Conservation (phyloP, 2,113 vertebrate species). For the Chitala chitala region DNA sequence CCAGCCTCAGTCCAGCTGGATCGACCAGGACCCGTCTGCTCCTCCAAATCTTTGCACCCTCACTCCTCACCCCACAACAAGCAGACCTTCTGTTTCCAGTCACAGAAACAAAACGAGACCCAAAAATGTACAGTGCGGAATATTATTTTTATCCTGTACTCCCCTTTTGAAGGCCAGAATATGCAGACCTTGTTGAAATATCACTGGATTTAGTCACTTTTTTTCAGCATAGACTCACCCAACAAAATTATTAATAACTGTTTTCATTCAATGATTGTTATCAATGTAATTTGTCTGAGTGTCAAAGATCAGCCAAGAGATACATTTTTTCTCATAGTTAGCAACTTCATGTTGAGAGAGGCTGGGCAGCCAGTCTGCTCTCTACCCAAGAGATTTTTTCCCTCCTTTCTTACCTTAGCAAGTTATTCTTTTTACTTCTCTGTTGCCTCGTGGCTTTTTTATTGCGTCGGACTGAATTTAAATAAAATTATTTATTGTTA, state of each 20-base stretch:
- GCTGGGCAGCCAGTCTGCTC: background rate
- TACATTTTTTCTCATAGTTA: too few relatives aligned
- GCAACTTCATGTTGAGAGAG: background rate
- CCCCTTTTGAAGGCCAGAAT: too few relatives aligned
- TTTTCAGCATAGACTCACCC: too few relatives aligned
- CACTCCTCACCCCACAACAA: background rate
- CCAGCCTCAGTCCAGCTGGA: conserved; percentile 18
- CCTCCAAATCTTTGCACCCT: background rate
- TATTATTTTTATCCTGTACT: background rate
- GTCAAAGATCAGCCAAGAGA: too few relatives aligned
- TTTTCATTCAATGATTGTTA: too few relatives aligned
- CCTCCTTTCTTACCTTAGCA: background rate
- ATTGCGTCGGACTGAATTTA: background rate
- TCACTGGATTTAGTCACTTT: too few relatives aligned
- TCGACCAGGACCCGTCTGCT: background rate
- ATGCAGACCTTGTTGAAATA: background rate
- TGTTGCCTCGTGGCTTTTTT: background rate
- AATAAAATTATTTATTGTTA: background rate
- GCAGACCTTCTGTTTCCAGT: conserved; percentile 13
- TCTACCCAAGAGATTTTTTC: background rate
- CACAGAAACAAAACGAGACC: background rate
- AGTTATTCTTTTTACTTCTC: background rate
- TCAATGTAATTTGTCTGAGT: too few relatives aligned
- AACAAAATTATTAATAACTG: too few relatives aligned
- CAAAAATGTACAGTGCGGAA: background rate